These are phyloP conservation scores for Cheilosia grossa DNA, from an alignment of 2,888 invertebrate species.

Conservation along the genomic window DNA sequence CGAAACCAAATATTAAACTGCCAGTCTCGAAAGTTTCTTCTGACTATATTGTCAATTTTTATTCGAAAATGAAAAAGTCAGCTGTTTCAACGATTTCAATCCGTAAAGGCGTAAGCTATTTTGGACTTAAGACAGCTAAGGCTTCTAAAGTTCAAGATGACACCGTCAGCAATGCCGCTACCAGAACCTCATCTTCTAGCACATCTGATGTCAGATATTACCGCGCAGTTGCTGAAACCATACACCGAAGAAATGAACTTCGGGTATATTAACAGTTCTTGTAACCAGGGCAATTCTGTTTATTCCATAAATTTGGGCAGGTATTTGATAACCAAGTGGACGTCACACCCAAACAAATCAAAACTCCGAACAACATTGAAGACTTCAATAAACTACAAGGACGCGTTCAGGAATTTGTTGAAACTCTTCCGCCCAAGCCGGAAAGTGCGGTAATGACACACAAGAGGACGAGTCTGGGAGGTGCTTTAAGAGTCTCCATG, in stretches of 20 bases:
- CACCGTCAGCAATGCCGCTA: neutral
- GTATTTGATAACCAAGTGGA: conserved; percentile 76
- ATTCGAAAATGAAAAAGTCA: conserved; percentile 22
- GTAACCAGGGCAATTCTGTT: conserved; percentile 44
- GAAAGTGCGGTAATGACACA: neutral
- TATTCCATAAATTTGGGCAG: conserved; percentile 60
- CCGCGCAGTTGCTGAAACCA: neutral
- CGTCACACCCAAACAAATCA: conserved; percentile 78
- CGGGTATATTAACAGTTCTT: conserved; percentile 7
- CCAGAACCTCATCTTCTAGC: neutral
- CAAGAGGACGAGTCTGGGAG: conserved; percentile 57
- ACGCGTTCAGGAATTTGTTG: conserved; percentile 37
- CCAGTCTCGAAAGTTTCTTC: no score
- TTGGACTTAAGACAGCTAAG: neutral
- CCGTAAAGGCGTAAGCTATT: neutral
- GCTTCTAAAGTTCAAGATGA: conserved; percentile 3
- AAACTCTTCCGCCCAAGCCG: neutral
- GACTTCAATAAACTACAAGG: conserved; percentile 73
- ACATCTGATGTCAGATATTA: neutral
- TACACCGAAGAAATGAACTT: neutral
- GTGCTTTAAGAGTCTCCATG: conserved; percentile 64
- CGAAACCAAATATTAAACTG: no score
- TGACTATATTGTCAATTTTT: neutral
- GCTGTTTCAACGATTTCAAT: conserved; percentile 15
- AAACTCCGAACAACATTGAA: conserved; percentile 12